Evolutionary conservation across 2,888 invertebrate genomes (phyloP).

Genomic region (Sarcophaga variegata): DNA sequence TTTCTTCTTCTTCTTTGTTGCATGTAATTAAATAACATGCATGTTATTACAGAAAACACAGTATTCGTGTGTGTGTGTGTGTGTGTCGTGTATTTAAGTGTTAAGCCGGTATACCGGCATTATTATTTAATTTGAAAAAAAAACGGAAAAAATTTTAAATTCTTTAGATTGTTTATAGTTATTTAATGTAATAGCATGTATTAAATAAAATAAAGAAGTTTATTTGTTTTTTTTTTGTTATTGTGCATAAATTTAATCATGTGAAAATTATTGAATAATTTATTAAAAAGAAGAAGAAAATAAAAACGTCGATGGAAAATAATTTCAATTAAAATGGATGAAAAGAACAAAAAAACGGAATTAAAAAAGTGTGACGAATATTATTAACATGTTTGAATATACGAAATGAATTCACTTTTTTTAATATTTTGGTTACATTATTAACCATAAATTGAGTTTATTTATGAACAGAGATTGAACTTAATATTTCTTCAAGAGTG

Average conservation of each 20-base stretch:
- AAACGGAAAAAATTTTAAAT: background rate
- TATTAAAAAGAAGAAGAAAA: background rate
- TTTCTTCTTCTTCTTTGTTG: background rate
- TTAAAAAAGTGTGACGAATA: constrained; percentile 11
- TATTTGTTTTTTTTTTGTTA: background rate
- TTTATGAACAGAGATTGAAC: no score
- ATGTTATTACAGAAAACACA: background rate
- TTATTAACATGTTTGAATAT: constrained; percentile 19
- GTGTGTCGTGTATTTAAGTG: no score
- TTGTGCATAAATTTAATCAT: constrained; percentile 25
- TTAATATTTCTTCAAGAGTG: no score
- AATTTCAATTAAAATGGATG: constrained; percentile 5
- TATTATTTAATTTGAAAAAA: constrained; percentile 28
- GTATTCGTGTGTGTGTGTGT: no score
- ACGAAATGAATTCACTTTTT: background rate
- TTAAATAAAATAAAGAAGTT: background rate
- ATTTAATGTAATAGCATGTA: constrained; percentile 12
- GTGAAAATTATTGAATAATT: constrained; percentile 33
- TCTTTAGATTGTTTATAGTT: constrained; percentile 19
- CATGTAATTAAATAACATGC: constrained; percentile 30
- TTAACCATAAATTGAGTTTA: no score
- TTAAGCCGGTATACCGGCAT: constrained; percentile 11
- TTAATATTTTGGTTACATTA: no score
- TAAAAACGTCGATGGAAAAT: background rate
- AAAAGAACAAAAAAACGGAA: background rate